Conservation (phyloP, 2,113 vertebrate genomes). For the Perccottus glenii region DNA sequence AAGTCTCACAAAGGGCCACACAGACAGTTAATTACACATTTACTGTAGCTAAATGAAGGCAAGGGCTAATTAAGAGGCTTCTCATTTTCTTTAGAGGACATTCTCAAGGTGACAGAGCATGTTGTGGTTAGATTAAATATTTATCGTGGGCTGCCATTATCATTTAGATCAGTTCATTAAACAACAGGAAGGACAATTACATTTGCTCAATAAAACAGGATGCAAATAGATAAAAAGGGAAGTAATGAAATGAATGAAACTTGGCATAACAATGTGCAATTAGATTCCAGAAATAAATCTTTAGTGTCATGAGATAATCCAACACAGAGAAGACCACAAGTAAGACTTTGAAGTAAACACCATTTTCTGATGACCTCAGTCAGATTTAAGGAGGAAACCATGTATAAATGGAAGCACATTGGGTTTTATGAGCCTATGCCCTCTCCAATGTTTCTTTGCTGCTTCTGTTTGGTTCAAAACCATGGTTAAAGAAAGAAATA, state of each 20-base stretch:
- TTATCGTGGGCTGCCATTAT: slow-evolving; percentile 76
- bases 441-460: no score
- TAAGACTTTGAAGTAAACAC: no score
- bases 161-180: slow-evolving; percentile 83
- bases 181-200: slow-evolving; percentile 78
- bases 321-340: no score
- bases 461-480: no score
- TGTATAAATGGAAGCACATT: no score
- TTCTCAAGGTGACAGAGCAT: slow-evolving; percentile 71
- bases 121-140: slow-evolving; percentile 79
- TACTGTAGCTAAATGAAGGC: slow-evolving; percentile 41
- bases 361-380: no score
- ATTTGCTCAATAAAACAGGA: slow-evolving; percentile 76
- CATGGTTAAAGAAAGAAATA: no score
- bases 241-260: slow-evolving; percentile 1
- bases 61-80: slow-evolving; percentile 57
- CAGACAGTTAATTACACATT: slow-evolving; percentile 65
- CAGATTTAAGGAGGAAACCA: no score
- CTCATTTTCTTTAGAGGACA: slow-evolving; percentile 36
- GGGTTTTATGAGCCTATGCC: no score
- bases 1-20: slow-evolving; percentile 30
- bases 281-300: no score
- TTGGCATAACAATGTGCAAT: no score
- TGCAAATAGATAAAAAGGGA: slow-evolving; percentile 39
- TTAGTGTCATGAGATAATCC: no score